A percentile compares a stretch with the other conserved stretches of the same genome.
Evolutionary conservation across 2,113 vertebrate genomes (phyloP).

Genomic region (Clarias macrocephalus): DNA sequence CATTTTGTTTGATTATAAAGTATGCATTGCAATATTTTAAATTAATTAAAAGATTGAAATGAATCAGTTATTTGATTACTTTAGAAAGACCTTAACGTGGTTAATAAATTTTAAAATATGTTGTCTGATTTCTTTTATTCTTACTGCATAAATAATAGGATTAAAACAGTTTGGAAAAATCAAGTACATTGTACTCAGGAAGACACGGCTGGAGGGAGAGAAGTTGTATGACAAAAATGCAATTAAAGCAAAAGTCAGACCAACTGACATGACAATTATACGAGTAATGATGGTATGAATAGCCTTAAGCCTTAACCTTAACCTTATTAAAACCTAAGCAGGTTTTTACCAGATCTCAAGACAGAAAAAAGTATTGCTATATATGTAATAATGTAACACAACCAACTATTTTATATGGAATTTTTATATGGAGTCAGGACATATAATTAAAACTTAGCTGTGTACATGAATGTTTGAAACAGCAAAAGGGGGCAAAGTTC

Average conservation of each 20-base stretch:
- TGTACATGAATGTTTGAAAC: no score
- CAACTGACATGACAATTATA: slow-evolving; percentile 59
- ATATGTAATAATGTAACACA: no score
- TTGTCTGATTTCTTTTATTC: slow-evolving; percentile 53
- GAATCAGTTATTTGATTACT: neutral
- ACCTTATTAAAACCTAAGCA: no score
- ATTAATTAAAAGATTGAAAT: no score
- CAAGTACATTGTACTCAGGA: slow-evolving; percentile 59
- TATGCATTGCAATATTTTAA: neutral
- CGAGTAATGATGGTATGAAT: slow-evolving; percentile 71
- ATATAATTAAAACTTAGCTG: no score
- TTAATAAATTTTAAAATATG: slow-evolving; percentile 52
- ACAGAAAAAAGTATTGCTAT: slow-evolving; percentile 54
- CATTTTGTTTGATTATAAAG: neutral
- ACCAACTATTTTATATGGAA: no score
- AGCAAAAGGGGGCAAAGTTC: no score
- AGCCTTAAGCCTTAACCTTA: no score
- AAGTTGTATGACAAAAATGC: slow-evolving; percentile 52
- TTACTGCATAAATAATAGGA: slow-evolving; percentile 62
- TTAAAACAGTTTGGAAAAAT: slow-evolving; percentile 55
- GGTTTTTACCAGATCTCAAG: slow-evolving; percentile 48
- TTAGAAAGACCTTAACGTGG: neutral
- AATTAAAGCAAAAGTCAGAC: slow-evolving; percentile 54
- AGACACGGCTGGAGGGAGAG: slow-evolving; percentile 21
- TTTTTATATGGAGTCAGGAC: no score